Base-by-base conservation (phyloP, 2,797 vertebrate genomes). In the Halcyon leucocephala region DNA sequence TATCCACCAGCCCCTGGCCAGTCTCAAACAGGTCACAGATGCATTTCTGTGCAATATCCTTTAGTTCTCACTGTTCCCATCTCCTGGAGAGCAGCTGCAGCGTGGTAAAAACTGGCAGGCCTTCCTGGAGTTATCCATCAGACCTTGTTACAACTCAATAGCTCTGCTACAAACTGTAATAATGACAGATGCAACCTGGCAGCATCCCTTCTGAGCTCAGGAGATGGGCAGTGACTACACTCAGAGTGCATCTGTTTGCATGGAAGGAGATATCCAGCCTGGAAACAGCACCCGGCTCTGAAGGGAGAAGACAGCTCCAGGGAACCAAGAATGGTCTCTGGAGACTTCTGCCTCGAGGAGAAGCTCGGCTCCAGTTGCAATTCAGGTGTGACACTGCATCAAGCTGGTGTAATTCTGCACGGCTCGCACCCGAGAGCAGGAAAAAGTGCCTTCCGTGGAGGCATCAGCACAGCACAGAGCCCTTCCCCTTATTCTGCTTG, bases 1-100 rank as follows among this genome's bases (percentile, higher is more conserved):
- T 18, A 1, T 2, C 16, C 26, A 17, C 31, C 1, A 0, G 39
- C 35, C 16, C 73, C n/a, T 29, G 25, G 29, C 28, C 60, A 25
- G 22, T 5, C 35, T 26, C 82, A 69, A 8, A 26, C 15, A 6
- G 0, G 4, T 57, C 15, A 11, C 26, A 10, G 17, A 21, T 12
- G 5, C 49, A 11, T 44, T 86, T 86, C 51, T 14, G 41, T 21
- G 73, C 29, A 14, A 39, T 19, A 26, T n/a, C 54, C 60, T 52
- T 28, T 1, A 3, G 7, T 78, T 26, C 69, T 81, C n/a, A 0
- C 73, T 3, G 6, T 18, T 80, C 64, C 72, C 22, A 17, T 13
- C 69, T 71, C 70, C 66, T 1, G 0, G 3, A 6, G 44, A 62
- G 84, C 81, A 42, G 58, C 93, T 65, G 48, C 0, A 1, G 80